These are phyloP conservation scores for Nemurella pictetii DNA, from an alignment of 2,888 invertebrate species.

Conservation along the genomic window DNA sequence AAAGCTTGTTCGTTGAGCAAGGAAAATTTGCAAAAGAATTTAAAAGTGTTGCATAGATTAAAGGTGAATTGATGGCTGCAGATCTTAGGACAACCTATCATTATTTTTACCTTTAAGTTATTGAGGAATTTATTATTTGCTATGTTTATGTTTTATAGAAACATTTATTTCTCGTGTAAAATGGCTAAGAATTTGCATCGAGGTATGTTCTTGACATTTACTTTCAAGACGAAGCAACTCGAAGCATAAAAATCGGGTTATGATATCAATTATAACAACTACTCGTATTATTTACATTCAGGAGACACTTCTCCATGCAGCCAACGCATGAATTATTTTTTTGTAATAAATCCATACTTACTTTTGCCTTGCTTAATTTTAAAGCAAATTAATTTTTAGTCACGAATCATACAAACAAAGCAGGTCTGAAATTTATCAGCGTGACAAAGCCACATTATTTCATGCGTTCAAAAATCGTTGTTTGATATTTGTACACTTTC, in stretches of 20 bases:
- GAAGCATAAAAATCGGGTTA: too few species aligned
- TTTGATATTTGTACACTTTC: not conserved
- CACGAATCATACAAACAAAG: too few species aligned
- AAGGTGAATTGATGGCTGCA: not conserved
- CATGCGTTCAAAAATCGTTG: not conserved
- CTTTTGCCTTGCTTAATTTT: too few species aligned
- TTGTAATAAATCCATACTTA: too few species aligned
- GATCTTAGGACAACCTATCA: not conserved
- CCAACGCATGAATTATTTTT: too few species aligned
- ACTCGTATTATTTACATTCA: too few species aligned
- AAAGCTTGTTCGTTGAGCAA: not conserved
- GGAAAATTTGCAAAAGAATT: not conserved
- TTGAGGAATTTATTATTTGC: not conserved
- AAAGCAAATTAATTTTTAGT: too few species aligned
- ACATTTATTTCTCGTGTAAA: not conserved
- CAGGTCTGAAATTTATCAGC: not conserved
- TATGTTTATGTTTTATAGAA: not conserved
- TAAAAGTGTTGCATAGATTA: not conserved
- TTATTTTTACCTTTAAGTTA: not conserved
- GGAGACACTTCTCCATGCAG: too few species aligned
- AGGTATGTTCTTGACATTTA: not conserved
- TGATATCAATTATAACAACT: too few species aligned
- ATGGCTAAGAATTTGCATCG: not conserved
- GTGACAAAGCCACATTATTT: not conserved
- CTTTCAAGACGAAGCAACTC: too few species aligned